phyloP scores from a whole-genome alignment of 2,888 invertebrate species.

The Drosophila recens region DNA sequence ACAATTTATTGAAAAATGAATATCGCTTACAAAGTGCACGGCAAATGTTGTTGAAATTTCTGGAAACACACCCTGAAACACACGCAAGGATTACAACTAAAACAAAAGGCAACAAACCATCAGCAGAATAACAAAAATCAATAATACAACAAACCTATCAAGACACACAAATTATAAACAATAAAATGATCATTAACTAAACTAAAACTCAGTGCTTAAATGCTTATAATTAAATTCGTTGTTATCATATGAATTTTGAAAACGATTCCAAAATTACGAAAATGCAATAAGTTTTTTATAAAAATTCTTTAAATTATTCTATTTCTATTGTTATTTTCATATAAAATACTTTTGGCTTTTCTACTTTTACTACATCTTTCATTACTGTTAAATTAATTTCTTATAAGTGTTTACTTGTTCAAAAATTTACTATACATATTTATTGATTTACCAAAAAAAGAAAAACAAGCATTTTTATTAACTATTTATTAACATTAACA shows the following conservation, averaged over 20 bases:
- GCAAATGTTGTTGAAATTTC: conserved; percentile 22
- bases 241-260: conserved; percentile 5
- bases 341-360: conserved; percentile 13
- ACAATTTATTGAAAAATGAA: conserved; percentile 19
- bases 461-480: conserved; percentile 22
- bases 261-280: conserved; percentile 31
- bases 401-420: conserved; percentile 56
- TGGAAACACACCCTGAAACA: conserved; percentile 13
- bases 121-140: not conserved
- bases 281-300: conserved; percentile 48
- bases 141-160: conserved; percentile 4
- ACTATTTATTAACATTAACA: not conserved
- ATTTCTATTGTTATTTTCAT: conserved; percentile 30
- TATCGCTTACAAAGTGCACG: conserved; percentile 35
- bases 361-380: not conserved
- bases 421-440: conserved; percentile 31
- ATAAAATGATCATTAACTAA: conserved; percentile 15
- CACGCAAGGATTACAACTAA: conserved; percentile 50
- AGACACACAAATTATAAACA: conserved; percentile 8
- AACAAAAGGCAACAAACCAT: conserved; percentile 11
- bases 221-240: conserved; percentile 10
- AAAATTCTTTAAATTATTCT: conserved; percentile 19
- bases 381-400: conserved; percentile 41
- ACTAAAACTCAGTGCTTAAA: conserved; percentile 21
- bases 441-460: conserved; percentile 24